Conservation (phyloP, 2,113 vertebrate genomes). For the Chlorocebus sabaeus region DNA sequence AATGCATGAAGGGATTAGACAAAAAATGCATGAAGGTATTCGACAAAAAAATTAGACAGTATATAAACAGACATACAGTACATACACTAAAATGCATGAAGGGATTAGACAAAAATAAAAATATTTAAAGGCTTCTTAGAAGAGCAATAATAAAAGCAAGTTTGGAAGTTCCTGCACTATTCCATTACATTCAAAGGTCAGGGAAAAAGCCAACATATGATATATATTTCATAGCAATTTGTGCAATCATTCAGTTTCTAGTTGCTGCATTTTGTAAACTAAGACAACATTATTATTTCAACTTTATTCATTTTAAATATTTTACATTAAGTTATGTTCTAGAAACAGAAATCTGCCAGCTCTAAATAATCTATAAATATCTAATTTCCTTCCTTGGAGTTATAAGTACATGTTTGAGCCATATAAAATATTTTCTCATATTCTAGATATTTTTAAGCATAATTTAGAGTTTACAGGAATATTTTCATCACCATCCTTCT, state of each 20-base stretch:
- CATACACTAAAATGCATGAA: background rate
- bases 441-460: background rate
- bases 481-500: background rate
- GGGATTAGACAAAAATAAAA: background rate
- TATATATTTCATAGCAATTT: background rate
- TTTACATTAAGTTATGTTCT: background rate
- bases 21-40: background rate
- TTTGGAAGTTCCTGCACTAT: background rate
- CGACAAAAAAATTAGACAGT: background rate
- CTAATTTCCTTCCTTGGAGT: background rate
- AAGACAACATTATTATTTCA: background rate
- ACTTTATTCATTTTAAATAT: background rate
- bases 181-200: background rate
- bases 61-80: background rate
- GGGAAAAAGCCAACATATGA: conserved; percentile 14
- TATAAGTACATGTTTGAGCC: background rate
- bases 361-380: background rate
- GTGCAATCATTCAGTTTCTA: background rate
- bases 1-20: background rate
- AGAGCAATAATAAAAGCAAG: background rate
- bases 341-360: background rate
- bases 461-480: background rate
- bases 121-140: background rate
- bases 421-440: background rate
- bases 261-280: background rate